Base-by-base conservation (phyloP, 2,797 vertebrate species). In the Echiichthys vipera region DNA sequence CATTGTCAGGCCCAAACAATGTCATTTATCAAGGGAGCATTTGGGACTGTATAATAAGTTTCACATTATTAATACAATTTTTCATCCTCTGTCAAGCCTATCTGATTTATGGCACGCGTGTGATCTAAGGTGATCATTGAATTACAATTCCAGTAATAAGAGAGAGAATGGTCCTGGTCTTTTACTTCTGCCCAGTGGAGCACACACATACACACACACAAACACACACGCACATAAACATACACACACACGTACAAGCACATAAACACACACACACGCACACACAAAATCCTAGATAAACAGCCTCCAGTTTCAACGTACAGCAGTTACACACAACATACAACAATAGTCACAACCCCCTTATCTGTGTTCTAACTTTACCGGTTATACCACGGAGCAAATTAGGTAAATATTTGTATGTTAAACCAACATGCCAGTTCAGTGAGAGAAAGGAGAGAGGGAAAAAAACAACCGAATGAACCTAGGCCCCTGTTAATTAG, bases 11-110 rank as follows among this genome's bases (percentile, higher is more conserved):
- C 95, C 95, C 94, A 96, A 98, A 98, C 96, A 97, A 98, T 97
- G 97, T 97, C 96, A 98, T 98, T 98, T 97, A 98, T 98, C 97
- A 98, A 97, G 96, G 97, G 96, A 97, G 96, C 96, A 94, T 97
- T 98, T 98, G 96, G 96, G 97, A 97, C 96, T 97, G 96, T 97
- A 97, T 98, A 98, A 98, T 98, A 98, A 97, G 97, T 98, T 98
- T 98, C 97, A 97, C 96, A 97, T 94, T 98, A 98, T 98, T 98
- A 98, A 98, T 98, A 98, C 96, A 97, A 98, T 98, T 98, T 98
- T 98, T 98, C 97, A 98, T 98, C 96, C 95, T 96, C 95, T 98
- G 97, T 98, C 97, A 98, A 94, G 93, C 94, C 94, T 95, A 91
- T 93, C 97, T 98, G 97, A 98, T 98, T 98, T 98, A 98, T 98